Base-by-base conservation (phyloP, 2,113 vertebrate species). In the Passer montanus region DNA sequence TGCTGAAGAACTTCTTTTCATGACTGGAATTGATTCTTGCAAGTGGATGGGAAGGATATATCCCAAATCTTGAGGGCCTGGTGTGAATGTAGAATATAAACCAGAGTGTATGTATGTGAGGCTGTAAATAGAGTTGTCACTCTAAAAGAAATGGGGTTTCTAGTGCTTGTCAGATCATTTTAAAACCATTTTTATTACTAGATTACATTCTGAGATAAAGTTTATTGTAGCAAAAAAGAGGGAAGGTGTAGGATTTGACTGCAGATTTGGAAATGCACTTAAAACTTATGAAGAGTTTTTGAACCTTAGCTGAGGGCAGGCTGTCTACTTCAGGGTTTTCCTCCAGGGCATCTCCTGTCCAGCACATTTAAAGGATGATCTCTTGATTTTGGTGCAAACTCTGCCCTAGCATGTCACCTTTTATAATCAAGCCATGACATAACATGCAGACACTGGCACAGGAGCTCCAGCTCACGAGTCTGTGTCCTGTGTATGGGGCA, bases 131-230 rank as follows among this genome's bases (percentile, higher is more conserved):
- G 92, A 97, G 70, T 83, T 95, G 95, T 96, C 96, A 90, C 37
- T 96, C 85, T 56, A 58, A 88, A 90, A 92, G 88, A 93, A 91
- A 89, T 74, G 35, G 90, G 58, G 92, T 87, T 94, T 97, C 85
- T 87, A 83, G 82, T 56, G 31, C 88, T 95, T 97, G 87, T 95
- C 95, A 95, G 92, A 96, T 95, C 44, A 90, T 85, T 96, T 94
- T 95, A 94, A 95, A 97, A 94, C 84, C 88, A 58, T 93, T 97
- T 97, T 97, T 96, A 96, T 96, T 97, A 88, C 94, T 90, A 95
- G 94, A 97, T 97, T 94, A 93, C 72, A n/a, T 88, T 90, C 53
- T 58, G 49, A 96, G 96, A 97, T 97, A 94, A 97, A 93, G 75
- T 96, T 94, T 95, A 90, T 94, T 96, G 94, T 95, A 79, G 89